These are phyloP conservation scores for Tauraco hartlaubi DNA, from an alignment of 2,797 vertebrate genomes.

Conservation along the genomic window DNA sequence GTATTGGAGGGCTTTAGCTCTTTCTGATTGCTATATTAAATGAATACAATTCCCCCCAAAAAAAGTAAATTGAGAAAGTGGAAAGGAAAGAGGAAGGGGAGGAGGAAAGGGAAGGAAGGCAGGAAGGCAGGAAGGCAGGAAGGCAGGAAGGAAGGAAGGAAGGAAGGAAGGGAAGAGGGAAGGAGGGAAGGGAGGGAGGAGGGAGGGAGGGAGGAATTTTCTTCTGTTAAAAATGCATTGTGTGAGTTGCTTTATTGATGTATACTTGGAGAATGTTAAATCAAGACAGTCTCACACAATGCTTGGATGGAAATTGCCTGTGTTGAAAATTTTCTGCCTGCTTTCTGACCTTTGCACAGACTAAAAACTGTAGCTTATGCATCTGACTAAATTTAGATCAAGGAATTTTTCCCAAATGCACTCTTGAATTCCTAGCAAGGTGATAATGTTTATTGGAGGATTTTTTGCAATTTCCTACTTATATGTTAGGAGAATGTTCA, in stretches of 20 bases:
- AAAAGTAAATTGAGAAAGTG: background rate
- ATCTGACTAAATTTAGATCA: slow-evolving; percentile 17
- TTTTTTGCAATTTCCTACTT: background rate
- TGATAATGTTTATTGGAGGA: background rate
- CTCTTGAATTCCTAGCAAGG: background rate
- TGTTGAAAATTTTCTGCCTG: background rate
- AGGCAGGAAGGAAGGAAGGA: too few relatives aligned
- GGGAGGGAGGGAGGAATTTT: background rate
- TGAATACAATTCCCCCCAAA: rapidly evolving
- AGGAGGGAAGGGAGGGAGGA: too few relatives aligned
- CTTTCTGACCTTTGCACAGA: background rate
- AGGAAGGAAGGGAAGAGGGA: background rate
- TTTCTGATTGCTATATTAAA: background rate
- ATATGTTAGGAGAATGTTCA: background rate
- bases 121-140: too few relatives aligned
- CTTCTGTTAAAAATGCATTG: background rate
- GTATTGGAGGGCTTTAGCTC: background rate
- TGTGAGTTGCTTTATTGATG: background rate
- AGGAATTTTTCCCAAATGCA: background rate
- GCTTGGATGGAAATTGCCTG: background rate
- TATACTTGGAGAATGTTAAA: background rate
- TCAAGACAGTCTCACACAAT: background rate
- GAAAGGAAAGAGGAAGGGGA: rapidly evolving
- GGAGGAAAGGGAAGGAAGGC: too few relatives aligned
- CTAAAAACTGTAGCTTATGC: background rate